phyloP scores from a whole-genome alignment of 2,797 vertebrate species.

The Smutsia gigantea region DNA sequence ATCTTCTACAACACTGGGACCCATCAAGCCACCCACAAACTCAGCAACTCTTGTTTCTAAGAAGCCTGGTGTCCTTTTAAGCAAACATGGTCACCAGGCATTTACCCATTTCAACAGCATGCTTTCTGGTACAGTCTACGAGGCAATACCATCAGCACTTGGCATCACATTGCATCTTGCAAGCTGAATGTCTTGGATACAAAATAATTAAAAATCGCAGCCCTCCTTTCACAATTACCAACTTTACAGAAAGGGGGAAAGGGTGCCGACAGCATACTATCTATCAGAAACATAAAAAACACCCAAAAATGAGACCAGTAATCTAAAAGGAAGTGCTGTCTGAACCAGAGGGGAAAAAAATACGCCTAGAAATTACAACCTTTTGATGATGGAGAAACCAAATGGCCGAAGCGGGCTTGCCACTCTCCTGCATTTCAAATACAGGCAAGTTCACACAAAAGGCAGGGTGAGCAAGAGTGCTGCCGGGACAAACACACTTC shows the following conservation, averaged over 20 bases:
- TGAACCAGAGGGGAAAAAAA: conserved; percentile 37
- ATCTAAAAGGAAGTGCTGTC: conserved; percentile 66
- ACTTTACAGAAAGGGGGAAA: background rate
- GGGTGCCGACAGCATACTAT: conserved; percentile 63
- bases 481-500: background rate
- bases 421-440: background rate
- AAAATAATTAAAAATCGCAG: conserved; percentile 46
- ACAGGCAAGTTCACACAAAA: background rate
- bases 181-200: background rate
- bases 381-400: conserved; percentile 61
- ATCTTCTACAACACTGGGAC: background rate
- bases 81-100: background rate
- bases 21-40: conserved; percentile 36
- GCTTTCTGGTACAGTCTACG: background rate
- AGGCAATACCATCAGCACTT: background rate
- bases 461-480: background rate
- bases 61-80: background rate
- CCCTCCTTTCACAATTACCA: conserved; percentile 56
- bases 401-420: background rate
- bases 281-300: conserved; percentile 65
- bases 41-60: conserved; percentile 27
- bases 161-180: background rate
- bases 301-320: conserved; percentile 21
- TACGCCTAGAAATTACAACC: conserved; percentile 50
- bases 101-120: conserved; percentile 26